These are phyloP conservation scores for Drosophila punjabiensis DNA, from an alignment of 1,140 invertebrate genomes.

Conservation along the genomic window DNA sequence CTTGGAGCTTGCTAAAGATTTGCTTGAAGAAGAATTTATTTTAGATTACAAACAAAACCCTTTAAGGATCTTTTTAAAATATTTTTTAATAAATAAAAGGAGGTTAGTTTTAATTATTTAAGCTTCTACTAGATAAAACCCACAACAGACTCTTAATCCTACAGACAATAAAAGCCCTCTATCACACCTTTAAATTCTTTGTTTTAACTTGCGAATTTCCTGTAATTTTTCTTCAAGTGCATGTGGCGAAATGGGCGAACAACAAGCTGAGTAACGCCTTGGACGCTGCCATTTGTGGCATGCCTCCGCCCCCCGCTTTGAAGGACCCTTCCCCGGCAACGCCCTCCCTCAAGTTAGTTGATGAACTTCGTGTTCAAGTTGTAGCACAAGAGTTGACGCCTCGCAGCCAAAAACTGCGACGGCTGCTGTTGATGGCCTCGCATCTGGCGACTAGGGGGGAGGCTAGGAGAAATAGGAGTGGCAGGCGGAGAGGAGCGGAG, in stretches of 20 bases:
- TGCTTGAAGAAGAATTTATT: background rate
- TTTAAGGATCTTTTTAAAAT: no score
- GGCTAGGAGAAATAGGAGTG: conserved; percentile 7
- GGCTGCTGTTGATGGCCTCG: conserved; percentile 59
- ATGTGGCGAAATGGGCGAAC: conserved; percentile 16
- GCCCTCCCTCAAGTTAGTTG: conserved; percentile 67
- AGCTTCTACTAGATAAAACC: background rate
- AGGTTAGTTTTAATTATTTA: background rate
- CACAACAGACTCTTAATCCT: background rate
- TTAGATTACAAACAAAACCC: background rate
- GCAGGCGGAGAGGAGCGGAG: background rate
- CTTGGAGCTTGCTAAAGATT: background rate
- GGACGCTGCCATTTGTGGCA: conserved; percentile 76
- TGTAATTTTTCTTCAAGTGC: conserved; percentile 9
- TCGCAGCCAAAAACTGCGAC: conserved; percentile 69
- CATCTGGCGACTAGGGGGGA: background rate
- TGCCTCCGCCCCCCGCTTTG: conserved; percentile 8
- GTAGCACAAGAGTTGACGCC: conserved; percentile 83
- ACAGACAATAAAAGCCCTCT: background rate
- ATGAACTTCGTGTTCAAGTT: conserved; percentile 83
- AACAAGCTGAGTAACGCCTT: conserved; percentile 71
- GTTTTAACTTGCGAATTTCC: background rate
- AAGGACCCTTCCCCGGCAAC: conserved; percentile 9
- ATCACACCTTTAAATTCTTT: background rate
- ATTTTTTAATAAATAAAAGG: background rate